Evolutionary conservation across 2,113 vertebrate species (phyloP).

Genomic region (Speoplatyrhinus poulsoni): DNA sequence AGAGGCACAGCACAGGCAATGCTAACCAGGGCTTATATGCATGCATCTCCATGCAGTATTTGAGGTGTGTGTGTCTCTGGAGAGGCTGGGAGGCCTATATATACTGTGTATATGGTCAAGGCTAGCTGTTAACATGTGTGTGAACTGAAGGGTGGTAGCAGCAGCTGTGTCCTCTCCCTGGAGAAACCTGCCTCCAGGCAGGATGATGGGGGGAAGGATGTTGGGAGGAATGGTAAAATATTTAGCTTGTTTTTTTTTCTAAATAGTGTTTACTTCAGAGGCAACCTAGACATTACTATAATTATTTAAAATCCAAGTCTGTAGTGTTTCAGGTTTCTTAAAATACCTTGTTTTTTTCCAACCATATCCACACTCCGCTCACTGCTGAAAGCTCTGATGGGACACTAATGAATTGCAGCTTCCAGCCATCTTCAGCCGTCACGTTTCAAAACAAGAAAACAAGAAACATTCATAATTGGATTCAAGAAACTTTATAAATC

Average conservation of each 20-base stretch:
- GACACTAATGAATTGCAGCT: no score
- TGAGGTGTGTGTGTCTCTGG: slow-evolving; percentile 32
- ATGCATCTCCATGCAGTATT: slow-evolving; percentile 30
- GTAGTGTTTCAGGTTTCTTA: background rate
- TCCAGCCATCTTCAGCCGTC: no score
- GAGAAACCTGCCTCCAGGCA: slow-evolving; percentile 47
- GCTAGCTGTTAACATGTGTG: slow-evolving; percentile 56
- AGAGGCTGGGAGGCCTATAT: slow-evolving; percentile 28
- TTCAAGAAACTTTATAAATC: no score
- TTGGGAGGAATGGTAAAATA: slow-evolving; percentile 4
- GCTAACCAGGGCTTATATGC: slow-evolving; percentile 17
- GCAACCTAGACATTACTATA: no score
- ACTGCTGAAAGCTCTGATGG: no score
- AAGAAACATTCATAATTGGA: no score
- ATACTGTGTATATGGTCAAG: slow-evolving; percentile 20
- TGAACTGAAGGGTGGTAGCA: slow-evolving; percentile 47
- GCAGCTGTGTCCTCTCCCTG: slow-evolving; percentile 63
- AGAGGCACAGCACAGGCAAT: slow-evolving; percentile 3
- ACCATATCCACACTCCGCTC: no score
- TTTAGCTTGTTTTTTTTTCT: background rate
- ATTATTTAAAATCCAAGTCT: background rate
- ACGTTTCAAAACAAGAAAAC: no score
- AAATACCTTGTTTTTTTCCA: no score
- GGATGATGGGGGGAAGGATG: slow-evolving; percentile 5
- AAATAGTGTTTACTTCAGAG: no score